A percentile compares a stretch with the other conserved stretches of the same genome.
Conservation (phyloP, 2,113 vertebrate species). For the Sinocyclocheilus anophthalmus region DNA sequence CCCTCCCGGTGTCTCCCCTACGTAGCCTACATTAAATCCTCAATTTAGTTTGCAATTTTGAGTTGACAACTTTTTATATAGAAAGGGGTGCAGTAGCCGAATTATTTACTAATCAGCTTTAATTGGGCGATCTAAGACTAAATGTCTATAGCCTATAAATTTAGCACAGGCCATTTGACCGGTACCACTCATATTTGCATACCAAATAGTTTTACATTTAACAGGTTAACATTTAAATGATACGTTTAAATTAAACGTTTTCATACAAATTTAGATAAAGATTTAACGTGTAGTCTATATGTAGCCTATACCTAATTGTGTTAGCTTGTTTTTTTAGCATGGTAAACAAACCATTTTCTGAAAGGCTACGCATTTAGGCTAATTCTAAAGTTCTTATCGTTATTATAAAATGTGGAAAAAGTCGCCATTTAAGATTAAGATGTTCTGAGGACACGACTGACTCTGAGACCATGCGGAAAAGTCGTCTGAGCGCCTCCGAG, state of each 20-base stretch:
- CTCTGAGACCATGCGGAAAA: slow-evolving; percentile 64
- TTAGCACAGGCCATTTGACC: not conserved
- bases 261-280: not conserved
- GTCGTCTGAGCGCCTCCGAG: slow-evolving; percentile 51
- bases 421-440: no score
- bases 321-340: no score
- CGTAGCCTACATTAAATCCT: not conserved
- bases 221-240: not conserved
- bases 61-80: not conserved
- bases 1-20: not conserved
- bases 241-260: not conserved
- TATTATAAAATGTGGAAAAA: not conserved
- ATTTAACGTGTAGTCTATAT: not conserved
- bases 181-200: not conserved
- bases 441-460: slow-evolving; percentile 17
- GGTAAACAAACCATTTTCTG: not conserved
- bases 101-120: not conserved
- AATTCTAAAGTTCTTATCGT: not conserved
- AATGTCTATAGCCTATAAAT: not conserved
- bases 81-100: not conserved
- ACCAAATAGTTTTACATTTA: not conserved
- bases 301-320: no score
- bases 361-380: not conserved
- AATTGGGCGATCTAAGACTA: not conserved
- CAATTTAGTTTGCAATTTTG: not conserved